Evolutionary conservation across 1,140 invertebrate species (phyloP), one percentile per base, ranked within the genome.

Genomic region (Idris sp.): DNA sequence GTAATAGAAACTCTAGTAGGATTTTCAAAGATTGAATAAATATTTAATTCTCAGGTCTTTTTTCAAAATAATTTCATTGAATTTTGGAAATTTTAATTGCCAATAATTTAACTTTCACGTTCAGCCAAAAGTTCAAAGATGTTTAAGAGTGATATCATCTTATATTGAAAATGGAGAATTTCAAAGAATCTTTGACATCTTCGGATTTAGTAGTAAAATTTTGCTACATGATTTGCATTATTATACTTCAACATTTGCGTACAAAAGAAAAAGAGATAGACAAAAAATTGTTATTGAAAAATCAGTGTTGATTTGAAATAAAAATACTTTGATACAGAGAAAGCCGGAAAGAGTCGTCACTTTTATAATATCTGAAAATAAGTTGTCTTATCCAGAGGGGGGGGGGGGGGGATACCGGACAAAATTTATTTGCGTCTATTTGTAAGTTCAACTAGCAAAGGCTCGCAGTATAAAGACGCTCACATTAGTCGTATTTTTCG

Each of bases 351-450:
- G n/a, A n/a, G n/a, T n/a, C n/a, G n/a, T n/a, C n/a, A n/a, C n/a
- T n/a, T n/a, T n/a, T 58, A 64, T 62, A 59, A 64, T 58, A 58
- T 56, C 59, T 73, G 51, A 58, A 73, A 73, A 73, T 73, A 73
- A 73, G 41, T 73, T 53, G 53, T 73, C 59, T 64, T 65, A 64
- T 64, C 51, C 59, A 48, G n/a, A n/a, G n/a, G n/a, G n/a, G n/a
- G n/a, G n/a, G n/a, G n/a, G n/a, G n/a, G n/a, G 25, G 51, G 10
- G 69, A 65, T 53, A 65, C 26, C 53, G 44, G 46, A n/a, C 38
- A 53, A 58, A 64, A 73, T 73, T 73, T 73, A 73, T 65, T 73
- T 25, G 35, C 16, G 69, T 64, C 69, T 73, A 73, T 73, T 73
- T 64, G 59, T 59, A 65, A 73, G 68, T 43, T 33, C 49, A 43